These are phyloP conservation scores for Drosophila meridionalis DNA, from an alignment of 2,888 invertebrate genomes.

Conservation along the genomic window DNA sequence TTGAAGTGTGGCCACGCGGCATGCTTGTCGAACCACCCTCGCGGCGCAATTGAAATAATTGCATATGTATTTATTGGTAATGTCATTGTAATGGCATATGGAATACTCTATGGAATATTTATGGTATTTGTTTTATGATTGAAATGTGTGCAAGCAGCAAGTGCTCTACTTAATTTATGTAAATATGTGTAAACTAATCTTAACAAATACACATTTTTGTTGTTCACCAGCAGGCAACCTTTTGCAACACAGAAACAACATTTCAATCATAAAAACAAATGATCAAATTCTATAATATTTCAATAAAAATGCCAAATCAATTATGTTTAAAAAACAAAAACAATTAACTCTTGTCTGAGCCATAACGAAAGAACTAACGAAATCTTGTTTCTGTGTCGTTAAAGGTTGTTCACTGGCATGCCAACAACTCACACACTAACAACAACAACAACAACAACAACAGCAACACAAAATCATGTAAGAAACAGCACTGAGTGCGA, in stretches of 20 bases:
- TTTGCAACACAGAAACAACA: conserved; percentile 86
- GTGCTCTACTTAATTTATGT: conserved; percentile 38
- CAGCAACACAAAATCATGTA: conserved; percentile 57
- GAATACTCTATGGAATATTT: conserved; percentile 44
- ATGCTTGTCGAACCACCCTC: conserved; percentile 33
- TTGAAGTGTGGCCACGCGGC: conserved; percentile 65
- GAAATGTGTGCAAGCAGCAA: conserved; percentile 81
- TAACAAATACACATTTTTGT: conserved; percentile 63
- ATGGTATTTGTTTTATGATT: conserved; percentile 84
- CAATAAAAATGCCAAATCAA: conserved; percentile 24
- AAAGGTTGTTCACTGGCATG: conserved; percentile 87
- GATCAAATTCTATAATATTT: conserved; percentile 33
- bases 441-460: conserved; percentile 54
- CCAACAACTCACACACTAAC: conserved; percentile 74
- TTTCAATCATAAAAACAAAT: conserved; percentile 85
- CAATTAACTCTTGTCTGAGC: conserved; percentile 36
- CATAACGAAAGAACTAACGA: conserved; percentile 82
- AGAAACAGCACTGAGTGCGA: conserved; percentile 39
- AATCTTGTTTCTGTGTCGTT: conserved; percentile 87
- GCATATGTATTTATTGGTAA: conserved; percentile 30
- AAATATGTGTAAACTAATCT: conserved; percentile 51
- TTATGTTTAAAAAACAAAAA: conserved; percentile 18
- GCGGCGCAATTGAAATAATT: conserved; percentile 57
- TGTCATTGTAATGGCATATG: conserved; percentile 37
- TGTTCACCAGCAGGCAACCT: conserved; percentile 83